These are phyloP conservation scores for Brachystomella parvula DNA, from an alignment of 1,140 invertebrate genomes.

Conservation along the genomic window DNA sequence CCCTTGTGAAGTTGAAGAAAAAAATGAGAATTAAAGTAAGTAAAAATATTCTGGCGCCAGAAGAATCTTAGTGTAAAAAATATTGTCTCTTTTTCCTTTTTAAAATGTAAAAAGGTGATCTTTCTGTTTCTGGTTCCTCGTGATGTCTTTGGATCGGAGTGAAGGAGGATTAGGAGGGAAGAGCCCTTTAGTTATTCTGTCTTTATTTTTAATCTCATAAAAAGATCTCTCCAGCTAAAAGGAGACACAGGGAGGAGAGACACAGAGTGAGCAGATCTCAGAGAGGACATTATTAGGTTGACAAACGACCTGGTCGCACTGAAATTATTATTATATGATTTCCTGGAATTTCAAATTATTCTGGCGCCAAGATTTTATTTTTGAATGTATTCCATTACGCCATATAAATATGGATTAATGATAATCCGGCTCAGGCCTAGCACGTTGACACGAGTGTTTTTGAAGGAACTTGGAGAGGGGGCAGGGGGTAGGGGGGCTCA, in stretches of 20 bases:
- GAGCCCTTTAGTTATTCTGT: not conserved
- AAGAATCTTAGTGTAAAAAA: not conserved
- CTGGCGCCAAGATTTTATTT: not conserved
- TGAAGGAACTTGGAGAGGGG: not conserved
- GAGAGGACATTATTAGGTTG: not conserved
- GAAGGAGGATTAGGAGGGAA: slow-evolving; percentile 7
- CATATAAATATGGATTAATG: not conserved
- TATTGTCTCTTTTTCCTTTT: not conserved
- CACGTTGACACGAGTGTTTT: not conserved
- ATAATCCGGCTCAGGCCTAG: not conserved
- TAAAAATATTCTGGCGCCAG: not conserved
- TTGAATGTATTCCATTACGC: not conserved
- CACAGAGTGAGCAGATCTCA: not conserved
- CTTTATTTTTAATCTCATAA: slow-evolving; percentile 2
- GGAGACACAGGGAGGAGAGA: slow-evolving; percentile 7
- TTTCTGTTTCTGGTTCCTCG: no score
- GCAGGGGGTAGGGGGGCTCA: not conserved
- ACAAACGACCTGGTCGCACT: not conserved
- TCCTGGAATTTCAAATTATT: not conserved
- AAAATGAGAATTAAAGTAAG: not conserved
- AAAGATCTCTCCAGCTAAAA: slow-evolving; percentile 8
- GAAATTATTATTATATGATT: no score
- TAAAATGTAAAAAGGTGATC: no score
- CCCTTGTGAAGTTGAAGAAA: not conserved
- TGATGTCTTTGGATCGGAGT: no score